These are phyloP conservation scores for Pycnonotus jocosus DNA, from an alignment of 2,113 vertebrate genomes.

Conservation along the genomic window DNA sequence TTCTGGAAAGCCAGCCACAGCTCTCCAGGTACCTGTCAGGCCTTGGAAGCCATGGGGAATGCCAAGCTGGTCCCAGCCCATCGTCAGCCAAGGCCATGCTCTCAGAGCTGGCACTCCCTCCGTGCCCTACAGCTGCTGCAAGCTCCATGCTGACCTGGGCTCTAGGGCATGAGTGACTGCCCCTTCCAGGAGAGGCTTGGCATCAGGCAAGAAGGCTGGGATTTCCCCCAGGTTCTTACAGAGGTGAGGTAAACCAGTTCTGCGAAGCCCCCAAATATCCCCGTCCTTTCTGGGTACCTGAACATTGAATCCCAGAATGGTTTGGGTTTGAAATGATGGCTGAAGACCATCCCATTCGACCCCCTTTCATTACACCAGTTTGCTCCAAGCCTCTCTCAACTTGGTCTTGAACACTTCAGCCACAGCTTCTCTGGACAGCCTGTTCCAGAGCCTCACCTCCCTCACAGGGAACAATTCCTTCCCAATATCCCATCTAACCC, in stretches of 20 bases:
- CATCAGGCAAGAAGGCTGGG: background rate
- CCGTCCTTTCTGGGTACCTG: background rate
- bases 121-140: background rate
- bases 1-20: background rate
- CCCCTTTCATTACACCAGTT: rapidly evolving
- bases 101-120: background rate
- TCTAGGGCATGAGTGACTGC: background rate
- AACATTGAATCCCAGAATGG: background rate
- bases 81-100: rapidly evolving
- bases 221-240: background rate
- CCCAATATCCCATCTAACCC: background rate
- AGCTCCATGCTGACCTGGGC: background rate
- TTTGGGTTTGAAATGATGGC: background rate
- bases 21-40: background rate
- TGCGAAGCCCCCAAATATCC: background rate
- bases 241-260: background rate
- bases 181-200: background rate
- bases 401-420: background rate
- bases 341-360: rapidly evolving
- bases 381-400: rapidly evolving
- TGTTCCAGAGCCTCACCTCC: background rate
- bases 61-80: background rate
- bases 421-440: background rate
- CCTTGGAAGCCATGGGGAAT: background rate
- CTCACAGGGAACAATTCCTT: rapidly evolving